phyloP scores from a whole-genome alignment of 2,113 vertebrate genomes.

The Phoenicopterus ruber region DNA sequence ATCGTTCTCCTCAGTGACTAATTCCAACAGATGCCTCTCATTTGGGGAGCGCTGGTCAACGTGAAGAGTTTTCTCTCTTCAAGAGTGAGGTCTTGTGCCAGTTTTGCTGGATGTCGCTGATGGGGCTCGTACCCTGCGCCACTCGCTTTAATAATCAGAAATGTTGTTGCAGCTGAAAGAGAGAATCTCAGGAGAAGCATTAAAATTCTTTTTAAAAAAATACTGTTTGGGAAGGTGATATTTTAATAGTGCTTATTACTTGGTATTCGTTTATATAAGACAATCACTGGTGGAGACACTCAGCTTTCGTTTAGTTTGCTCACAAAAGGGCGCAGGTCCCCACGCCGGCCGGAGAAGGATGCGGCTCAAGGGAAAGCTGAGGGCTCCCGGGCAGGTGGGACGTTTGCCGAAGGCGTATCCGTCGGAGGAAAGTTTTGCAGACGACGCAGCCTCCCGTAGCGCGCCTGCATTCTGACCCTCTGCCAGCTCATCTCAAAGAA shows the following conservation, averaged over 20 bases:
- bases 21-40: background rate
- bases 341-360: fast-evolving
- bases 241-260: background rate
- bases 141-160: background rate
- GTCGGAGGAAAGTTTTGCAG: background rate
- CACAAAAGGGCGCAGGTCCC: background rate
- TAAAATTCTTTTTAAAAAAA: background rate
- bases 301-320: background rate
- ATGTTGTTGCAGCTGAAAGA: background rate
- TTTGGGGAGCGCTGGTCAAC: background rate
- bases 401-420: fast-evolving
- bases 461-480: background rate
- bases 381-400: fast-evolving
- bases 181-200: background rate
- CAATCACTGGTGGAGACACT: background rate
- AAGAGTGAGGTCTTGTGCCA: background rate
- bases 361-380: background rate
- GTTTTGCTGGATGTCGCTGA: background rate
- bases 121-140: background rate
- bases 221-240: background rate
- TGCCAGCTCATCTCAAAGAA: background rate
- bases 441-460: too few species aligned
- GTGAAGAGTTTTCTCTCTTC: background rate
- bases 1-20: background rate
- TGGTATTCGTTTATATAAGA: background rate